Base-by-base conservation (phyloP, 2,113 vertebrate genomes). In the Dipodomys merriami region DNA sequence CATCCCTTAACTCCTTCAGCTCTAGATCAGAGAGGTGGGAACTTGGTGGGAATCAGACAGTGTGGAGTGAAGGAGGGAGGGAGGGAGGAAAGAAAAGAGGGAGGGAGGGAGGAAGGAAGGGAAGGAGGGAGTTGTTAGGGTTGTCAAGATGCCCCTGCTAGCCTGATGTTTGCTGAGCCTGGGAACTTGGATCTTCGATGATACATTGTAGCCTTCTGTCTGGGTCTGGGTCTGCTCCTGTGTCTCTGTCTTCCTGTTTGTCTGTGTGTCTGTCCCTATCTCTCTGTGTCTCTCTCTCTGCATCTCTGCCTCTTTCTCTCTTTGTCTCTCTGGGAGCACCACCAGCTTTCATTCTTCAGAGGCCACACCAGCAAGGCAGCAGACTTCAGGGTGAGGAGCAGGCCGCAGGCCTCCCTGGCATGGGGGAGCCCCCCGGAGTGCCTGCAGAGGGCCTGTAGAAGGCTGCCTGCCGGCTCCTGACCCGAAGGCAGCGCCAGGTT, bases 381-480 rank as follows among this genome's bases (percentile, higher is more conserved):
- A 33, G 87, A 5, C 44, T 30, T 84, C 19, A 7, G 3, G 2
- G 60, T 1, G n/a, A 71, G 20, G 29, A 46, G 19, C 71, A 9
- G 7, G 27, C 23, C 5, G 15, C 62, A 7, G 10, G 22, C 29
- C 7, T 85, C 60, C 19, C 29, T 57, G 7, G 16, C 16, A 5
- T 13, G 11, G 25, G 6, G 8, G 20, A 53, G n/a, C 57, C 33
- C 62, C 65, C 44, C 62, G 49, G 53, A 20, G 73, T 0, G 0
- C 11, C 16, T 16, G n/a, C 13, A 2, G 5, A 7, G 71, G 74
- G 19, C 23, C 13, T 6, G 33, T 65, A 39, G 29, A 57, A 33
- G 53, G 23, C 64, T 20, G 23, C 2, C n/a, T 25, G 7, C 22
- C 1, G 2, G 16, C 33, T 29, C 1, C 6, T 0, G 23, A 8